Conservation (phyloP, 2,113 vertebrate species). For the Cervus canadensis region DNA sequence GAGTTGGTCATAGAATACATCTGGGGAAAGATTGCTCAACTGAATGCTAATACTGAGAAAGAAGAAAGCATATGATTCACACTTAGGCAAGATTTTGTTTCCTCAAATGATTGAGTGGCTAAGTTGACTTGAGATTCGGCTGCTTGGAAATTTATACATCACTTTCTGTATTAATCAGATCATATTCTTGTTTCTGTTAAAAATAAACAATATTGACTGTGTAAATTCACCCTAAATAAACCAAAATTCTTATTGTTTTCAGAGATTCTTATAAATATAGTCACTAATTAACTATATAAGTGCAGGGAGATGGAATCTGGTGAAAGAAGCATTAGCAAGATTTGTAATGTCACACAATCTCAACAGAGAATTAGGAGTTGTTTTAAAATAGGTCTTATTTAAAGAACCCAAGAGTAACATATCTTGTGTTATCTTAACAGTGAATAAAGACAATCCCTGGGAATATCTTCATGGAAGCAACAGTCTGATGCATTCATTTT, state of each 20-base stretch:
- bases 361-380: not conserved
- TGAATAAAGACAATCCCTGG: not conserved
- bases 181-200: not conserved
- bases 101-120: not conserved
- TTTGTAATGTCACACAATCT: not conserved
- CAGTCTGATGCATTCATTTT: not conserved
- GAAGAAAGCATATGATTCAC: not conserved
- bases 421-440: slow-evolving; percentile 2
- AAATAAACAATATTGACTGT: slow-evolving; percentile 2
- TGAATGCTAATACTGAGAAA: not conserved
- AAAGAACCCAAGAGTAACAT: not conserved
- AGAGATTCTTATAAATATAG: not conserved
- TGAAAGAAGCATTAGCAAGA: slow-evolving; percentile 23
- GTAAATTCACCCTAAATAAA: not conserved
- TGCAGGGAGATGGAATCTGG: not conserved
- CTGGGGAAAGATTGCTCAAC: not conserved
- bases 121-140: not conserved
- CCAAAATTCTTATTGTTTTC: slow-evolving; percentile 4
- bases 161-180: slow-evolving; percentile 25
- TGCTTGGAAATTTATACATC: not conserved
- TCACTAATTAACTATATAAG: not conserved
- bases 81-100: slow-evolving; percentile 3
- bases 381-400: slow-evolving; percentile 9
- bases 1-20: not conserved
- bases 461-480: not conserved